Evolutionary conservation across 2,113 vertebrate species (phyloP).

Genomic region (Tragelaphus strepsiceros): DNA sequence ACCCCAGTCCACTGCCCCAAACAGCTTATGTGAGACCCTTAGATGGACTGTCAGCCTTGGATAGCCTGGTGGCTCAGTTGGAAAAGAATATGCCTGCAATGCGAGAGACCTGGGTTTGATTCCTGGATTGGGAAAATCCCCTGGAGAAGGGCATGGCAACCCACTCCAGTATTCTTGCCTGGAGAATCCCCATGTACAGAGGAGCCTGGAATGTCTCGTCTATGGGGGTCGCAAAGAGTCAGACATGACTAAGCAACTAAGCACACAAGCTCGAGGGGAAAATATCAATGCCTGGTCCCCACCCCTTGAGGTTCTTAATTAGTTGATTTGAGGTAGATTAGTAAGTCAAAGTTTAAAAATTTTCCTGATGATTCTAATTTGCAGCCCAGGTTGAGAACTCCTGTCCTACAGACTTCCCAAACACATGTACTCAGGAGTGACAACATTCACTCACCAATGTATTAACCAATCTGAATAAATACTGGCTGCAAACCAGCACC

Average conservation of each 20-base stretch:
- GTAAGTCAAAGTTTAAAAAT: not conserved
- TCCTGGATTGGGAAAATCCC: not conserved
- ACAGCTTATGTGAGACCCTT: not conserved
- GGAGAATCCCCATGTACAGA: not conserved
- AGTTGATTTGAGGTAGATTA: not conserved
- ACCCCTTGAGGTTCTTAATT: not conserved
- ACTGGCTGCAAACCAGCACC: not conserved
- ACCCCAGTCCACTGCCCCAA: not conserved
- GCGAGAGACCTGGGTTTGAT: not conserved
- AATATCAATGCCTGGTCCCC: not conserved
- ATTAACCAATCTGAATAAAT: not conserved
- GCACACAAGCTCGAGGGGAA: not conserved
- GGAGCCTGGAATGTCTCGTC: not conserved
- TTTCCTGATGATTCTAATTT: not conserved
- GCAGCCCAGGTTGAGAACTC: not conserved
- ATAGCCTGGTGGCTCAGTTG: not conserved
- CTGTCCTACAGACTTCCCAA: not conserved
- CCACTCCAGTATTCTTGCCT: not conserved
- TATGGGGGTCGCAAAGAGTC: rapidly evolving
- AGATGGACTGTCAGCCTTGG: not conserved
- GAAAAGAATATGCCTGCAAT: not conserved
- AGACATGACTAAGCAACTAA: rapidly evolving
- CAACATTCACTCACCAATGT: not conserved
- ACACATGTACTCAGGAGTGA: not conserved
- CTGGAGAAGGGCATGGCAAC: not conserved